Evolutionary conservation across 2,797 vertebrate species (phyloP).

Genomic region (Dendrocincla tyrannina): DNA sequence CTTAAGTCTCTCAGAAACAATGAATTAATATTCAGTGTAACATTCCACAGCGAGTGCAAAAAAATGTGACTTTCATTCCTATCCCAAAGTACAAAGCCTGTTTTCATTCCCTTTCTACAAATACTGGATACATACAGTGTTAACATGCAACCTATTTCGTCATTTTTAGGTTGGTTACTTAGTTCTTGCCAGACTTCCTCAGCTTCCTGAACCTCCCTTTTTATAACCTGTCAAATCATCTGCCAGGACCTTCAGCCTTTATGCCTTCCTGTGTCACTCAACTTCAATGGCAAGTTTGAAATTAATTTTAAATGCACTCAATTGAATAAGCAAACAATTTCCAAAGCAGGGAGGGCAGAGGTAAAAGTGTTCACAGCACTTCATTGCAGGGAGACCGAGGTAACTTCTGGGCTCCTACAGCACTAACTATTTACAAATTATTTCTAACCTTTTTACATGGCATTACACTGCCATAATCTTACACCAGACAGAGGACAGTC

Average conservation of each 20-base stretch:
- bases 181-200: neutral
- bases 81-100: neutral
- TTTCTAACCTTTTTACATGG: neutral
- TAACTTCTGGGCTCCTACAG: neutral
- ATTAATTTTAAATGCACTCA: neutral
- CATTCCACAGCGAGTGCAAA: neutral
- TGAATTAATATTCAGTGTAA: neutral
- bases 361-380: neutral
- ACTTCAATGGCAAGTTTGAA: neutral
- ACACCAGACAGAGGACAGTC: neutral
- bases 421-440: neutral
- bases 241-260: neutral
- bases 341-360: neutral
- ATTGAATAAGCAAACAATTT: neutral
- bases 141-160: neutral
- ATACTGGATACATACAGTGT: neutral
- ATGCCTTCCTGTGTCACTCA: neutral
- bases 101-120: neutral
- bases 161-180: neutral
- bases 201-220: neutral
- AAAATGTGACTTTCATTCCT: neutral
- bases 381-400: neutral
- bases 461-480: neutral
- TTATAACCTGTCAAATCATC: neutral
- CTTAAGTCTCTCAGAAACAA: neutral